A percentile compares a stretch with the other conserved stretches of the same genome.
These are phyloP conservation scores for Polyommatus iphigenia DNA, from an alignment of 2,888 invertebrate species.

Conservation along the genomic window DNA sequence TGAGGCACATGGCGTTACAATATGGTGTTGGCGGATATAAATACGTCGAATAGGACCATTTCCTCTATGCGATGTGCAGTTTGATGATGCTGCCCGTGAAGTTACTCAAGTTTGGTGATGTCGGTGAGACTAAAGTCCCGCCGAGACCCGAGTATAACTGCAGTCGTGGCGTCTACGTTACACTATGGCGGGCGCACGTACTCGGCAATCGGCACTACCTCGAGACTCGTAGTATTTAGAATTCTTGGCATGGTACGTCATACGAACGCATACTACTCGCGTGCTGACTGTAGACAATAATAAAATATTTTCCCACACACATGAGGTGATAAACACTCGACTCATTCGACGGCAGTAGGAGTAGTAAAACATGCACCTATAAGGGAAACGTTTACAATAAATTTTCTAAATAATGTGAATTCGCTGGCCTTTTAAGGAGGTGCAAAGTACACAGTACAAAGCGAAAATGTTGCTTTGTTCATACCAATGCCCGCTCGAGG, in stretches of 20 bases:
- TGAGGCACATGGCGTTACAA: conserved; percentile 75
- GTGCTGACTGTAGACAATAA: background rate
- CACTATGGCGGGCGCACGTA: conserved; percentile 64
- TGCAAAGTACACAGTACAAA: conserved; percentile 32
- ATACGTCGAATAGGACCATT: conserved; percentile 47
- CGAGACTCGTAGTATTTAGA: conserved; percentile 14
- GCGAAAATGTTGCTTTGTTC: conserved; percentile 44
- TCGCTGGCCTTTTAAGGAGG: conserved; percentile 34
- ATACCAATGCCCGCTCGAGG: conserved; percentile 22
- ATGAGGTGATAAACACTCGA: background rate
- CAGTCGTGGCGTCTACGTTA: conserved; percentile 74
- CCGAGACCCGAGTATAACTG: too few relatives aligned
- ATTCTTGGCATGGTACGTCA: conserved; percentile 29
- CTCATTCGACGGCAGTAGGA: background rate
- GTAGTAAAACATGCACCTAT: background rate
- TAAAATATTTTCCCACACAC: conserved; percentile 26
- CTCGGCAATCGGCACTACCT: conserved; percentile 29
- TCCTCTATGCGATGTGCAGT: background rate
- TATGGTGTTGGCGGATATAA: conserved; percentile 69
- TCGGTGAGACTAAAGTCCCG: background rate
- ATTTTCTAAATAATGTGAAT: conserved; percentile 36
- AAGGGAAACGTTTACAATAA: background rate
- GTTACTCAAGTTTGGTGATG: background rate
- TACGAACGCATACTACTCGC: conserved; percentile 7
- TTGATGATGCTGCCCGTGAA: background rate